Base-by-base conservation (phyloP, 1,140 invertebrate genomes). In the Aplysia californica region DNA sequence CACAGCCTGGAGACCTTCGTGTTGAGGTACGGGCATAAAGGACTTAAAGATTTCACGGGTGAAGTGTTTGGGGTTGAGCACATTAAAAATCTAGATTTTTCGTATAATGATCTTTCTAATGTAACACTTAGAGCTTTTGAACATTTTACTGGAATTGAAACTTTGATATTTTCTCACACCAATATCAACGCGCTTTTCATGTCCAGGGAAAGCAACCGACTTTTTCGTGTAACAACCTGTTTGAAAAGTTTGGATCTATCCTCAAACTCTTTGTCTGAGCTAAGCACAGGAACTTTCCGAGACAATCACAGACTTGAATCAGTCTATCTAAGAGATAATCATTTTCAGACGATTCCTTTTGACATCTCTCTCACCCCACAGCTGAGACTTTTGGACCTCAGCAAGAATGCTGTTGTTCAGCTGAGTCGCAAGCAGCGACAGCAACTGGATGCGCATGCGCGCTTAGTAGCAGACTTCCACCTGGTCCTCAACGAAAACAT, bases 311-410 rank as follows among this genome's bases (percentile, higher is more conserved):
- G 6, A 3, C 10, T 68, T n/a, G 36, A 68, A 44, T 4, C 29
- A 3, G 6, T 68, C 0, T 18, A 68, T 36, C 20, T 68, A 5
- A 36, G 31, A n/a, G 38, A 68, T 4, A 68, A 68, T 68, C 10
- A 36, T 31, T 68, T 68, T 44, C 39, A n/a, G 21, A 41, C 23
- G 20, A 39, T 68, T 44, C 66, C 66, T 21, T 44, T 68, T 44
- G 23, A 68, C n/a, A 21, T 68, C 2, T 26, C 26, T 44, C 35
- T 23, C 10, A 68, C 66, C 1, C 66, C 66, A 15, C 29, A 5
- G 38, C 66, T 68, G 5, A n/a, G 23, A 5, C 2, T n/a, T 44
- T 26, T 68, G 2, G 39, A 68, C 39, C 20, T 68, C 1, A 31
- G 36, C 5, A 36, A 68, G 31, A 68, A 68, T 29, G 39, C 38